Evolutionary conservation across 2,888 invertebrate genomes (phyloP).

Genomic region (Platycheirus albimanus): DNA sequence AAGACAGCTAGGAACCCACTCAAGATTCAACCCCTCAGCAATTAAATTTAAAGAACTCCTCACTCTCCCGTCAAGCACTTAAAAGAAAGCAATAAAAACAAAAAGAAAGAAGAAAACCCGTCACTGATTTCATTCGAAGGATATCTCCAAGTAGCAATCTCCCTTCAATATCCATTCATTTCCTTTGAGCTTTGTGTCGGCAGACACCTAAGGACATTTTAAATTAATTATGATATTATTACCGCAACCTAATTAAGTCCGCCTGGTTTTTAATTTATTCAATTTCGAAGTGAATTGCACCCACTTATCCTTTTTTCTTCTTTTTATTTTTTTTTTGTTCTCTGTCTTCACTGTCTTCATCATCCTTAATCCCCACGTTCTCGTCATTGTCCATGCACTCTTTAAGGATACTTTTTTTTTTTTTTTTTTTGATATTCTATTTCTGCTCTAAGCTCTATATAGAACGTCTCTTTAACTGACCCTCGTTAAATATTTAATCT

Average conservation of each 20-base stretch:
- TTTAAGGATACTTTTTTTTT: slow-evolving; percentile 29
- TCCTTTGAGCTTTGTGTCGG: slow-evolving; percentile 25
- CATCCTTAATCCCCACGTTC: slow-evolving; percentile 3
- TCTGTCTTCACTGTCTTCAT: slow-evolving; percentile 10
- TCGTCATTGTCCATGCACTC: slow-evolving; percentile 17
- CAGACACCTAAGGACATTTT: slow-evolving; percentile 66
- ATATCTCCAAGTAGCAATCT: slow-evolving; percentile 45
- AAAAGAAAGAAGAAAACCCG: not conserved
- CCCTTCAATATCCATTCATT: slow-evolving; percentile 20
- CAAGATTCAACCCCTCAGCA: too few species aligned
- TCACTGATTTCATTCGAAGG: slow-evolving; percentile 46
- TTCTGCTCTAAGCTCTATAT: not conserved
- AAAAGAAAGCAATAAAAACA: slow-evolving; percentile 49
- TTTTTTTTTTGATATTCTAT: slow-evolving; percentile 1
- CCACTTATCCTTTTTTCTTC: slow-evolving; percentile 65
- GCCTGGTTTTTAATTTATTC: slow-evolving; percentile 67
- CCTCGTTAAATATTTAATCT: slow-evolving; percentile 74
- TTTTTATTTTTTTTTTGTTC: slow-evolving; percentile 62
- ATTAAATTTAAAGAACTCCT: too few species aligned
- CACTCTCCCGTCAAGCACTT: too few species aligned
- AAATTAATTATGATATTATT: slow-evolving; percentile 74
- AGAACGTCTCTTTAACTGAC: slow-evolving; percentile 53
- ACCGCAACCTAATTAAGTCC: slow-evolving; percentile 70
- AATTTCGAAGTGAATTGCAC: slow-evolving; percentile 68
- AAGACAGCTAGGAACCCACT: too few species aligned